Base-by-base conservation (phyloP, 2,888 invertebrate species). In the Trichacis sp. region DNA sequence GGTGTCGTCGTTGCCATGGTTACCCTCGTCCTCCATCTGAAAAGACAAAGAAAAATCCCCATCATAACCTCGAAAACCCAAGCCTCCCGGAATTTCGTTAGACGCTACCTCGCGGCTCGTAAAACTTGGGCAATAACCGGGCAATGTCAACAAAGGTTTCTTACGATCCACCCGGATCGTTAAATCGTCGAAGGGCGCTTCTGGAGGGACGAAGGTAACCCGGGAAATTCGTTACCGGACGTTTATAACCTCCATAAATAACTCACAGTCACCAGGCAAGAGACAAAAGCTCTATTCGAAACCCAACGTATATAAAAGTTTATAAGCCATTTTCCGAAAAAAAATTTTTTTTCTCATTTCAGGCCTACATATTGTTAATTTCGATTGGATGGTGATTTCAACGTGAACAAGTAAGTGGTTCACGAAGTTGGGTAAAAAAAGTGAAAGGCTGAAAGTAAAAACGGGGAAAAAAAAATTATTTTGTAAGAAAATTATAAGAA, bases 1-100 rank as follows among this genome's bases (percentile, higher is more conserved):
- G 48, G 96, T 97, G 84, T 98, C 98, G 84, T 98, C 98, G 86
- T 98, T 98, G 77, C 98, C 98, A 84, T 97, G 97, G 86, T 96
- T 96, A 69, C 96, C 97, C 84, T 98, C 98, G 83, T 98, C 98
- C 87, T 98, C 98, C 89, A 98, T 96, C 94, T 96, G 89, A 48
- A 89, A 74, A 74, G 53, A 61, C 36, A 50, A 69, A 71, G 63
- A 50, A 36, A 15, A 38, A 36, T 52, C 47, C 24, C 24, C 19
- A 6, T 33, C 43, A 19, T 2, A 8, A 36, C 56, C 58, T 54
- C 36, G 36, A 30, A 33, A 43, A 48, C 47, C 12, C 54, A 49
- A 42, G 61, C 57, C 24, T 57, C 52, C 53, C 42, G 55, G 57
- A 50, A 57, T 60, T 54, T 45, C 61, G 30, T 47, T 55, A 55